Evolutionary conservation across 2,113 vertebrate species (phyloP).

Genomic region (Colossoma macropomum): DNA sequence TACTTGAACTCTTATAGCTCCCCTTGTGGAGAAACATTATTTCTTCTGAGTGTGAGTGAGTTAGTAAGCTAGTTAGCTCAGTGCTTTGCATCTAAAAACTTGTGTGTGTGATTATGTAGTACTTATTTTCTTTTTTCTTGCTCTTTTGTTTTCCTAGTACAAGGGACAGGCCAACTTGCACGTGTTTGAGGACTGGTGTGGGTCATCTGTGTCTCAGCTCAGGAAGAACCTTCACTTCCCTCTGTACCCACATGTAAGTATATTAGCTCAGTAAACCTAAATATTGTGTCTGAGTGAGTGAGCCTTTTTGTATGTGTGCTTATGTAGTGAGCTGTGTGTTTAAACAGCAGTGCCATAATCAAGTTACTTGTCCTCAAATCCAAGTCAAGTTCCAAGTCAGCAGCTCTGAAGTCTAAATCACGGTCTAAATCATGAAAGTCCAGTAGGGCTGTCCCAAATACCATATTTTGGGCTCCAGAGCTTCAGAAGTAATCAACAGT

Average conservation of each 20-base stretch:
- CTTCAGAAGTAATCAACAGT: too few species aligned
- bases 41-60: too few species aligned
- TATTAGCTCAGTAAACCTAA: not conserved
- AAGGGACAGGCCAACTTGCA: conserved; percentile 95
- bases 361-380: too few species aligned
- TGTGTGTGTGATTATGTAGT: not conserved
- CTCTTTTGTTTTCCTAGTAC: conserved; percentile 76
- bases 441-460: too few species aligned
- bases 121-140: conserved; percentile 41
- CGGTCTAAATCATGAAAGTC: too few species aligned
- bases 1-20: too few species aligned
- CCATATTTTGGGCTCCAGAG: too few species aligned
- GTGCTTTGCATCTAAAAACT: too few species aligned
- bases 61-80: too few species aligned
- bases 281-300: not conserved
- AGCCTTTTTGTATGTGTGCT: not conserved
- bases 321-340: not conserved
- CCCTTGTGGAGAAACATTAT: too few species aligned
- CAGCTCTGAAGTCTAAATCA: too few species aligned
- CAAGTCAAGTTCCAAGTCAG: too few species aligned
- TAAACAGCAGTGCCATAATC: not conserved
- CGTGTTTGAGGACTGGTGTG: conserved; percentile 98
- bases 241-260: conserved; percentile 93
- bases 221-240: conserved; percentile 96
- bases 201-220: conserved; percentile 88